Evolutionary conservation across 2,797 vertebrate species (phyloP).

Genomic region (Champsocephalus gunnari): DNA sequence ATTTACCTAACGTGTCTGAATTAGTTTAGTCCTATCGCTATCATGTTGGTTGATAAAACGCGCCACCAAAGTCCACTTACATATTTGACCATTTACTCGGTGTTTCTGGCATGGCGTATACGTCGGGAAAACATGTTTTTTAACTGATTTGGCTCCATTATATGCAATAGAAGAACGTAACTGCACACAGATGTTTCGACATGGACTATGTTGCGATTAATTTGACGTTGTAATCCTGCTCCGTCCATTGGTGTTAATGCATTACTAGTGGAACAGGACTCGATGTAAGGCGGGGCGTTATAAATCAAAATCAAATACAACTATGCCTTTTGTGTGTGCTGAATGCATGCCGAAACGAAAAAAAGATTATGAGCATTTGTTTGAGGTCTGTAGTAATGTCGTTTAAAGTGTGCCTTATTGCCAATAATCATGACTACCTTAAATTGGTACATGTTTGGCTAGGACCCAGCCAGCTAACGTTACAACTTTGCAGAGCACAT

Average conservation of each 20-base stretch:
- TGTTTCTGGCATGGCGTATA: neutral
- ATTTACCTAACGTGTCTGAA: no score
- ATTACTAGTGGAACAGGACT: neutral
- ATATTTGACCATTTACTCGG: neutral
- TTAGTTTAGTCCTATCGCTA: neutral
- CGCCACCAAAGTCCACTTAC: neutral
- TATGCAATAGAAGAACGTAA: fast-evolving
- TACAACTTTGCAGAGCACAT: neutral
- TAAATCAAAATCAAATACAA: neutral
- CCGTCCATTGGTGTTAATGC: neutral
- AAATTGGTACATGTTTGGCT: neutral
- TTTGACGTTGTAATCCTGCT: neutral
- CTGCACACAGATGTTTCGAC: neutral
- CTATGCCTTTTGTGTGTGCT: fast-evolving
- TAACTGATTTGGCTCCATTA: fast-evolving
- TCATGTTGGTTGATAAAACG: neutral
- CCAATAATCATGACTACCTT: neutral
- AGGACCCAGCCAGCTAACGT: neutral
- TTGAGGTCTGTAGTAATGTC: neutral
- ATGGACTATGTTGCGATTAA: neutral
- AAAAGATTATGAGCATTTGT: fast-evolving
- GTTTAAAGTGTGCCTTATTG: fast-evolving
- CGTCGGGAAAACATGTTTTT: fast-evolving
- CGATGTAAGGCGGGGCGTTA: fast-evolving
- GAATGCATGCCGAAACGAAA: slow-evolving; percentile 4